A percentile compares a stretch with the other conserved stretches of the same genome.
Conservation (phyloP, 2,888 invertebrate genomes). For the Chrysolina oricalcia region DNA sequence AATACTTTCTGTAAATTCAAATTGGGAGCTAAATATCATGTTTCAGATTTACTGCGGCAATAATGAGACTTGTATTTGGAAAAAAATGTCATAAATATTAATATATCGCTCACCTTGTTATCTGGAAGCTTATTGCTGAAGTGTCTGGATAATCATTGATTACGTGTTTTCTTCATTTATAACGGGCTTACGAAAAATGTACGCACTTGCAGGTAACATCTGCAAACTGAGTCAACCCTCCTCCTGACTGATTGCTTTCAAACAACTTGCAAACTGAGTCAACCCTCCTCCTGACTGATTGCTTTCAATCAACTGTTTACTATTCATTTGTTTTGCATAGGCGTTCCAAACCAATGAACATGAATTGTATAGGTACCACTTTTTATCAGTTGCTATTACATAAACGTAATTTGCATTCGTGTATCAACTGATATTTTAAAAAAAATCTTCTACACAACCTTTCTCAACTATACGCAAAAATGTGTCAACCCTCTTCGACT, state of each 20-base stretch:
- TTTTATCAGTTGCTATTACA: not conserved
- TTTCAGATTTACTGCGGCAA: not conserved
- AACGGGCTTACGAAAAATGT: not conserved
- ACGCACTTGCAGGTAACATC: too few relatives aligned
- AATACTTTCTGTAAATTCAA: constrained; percentile 1
- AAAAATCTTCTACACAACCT: too few relatives aligned
- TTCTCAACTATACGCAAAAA: too few relatives aligned
- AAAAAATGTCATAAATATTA: not conserved
- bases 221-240: too few relatives aligned
- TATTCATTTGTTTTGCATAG: too few relatives aligned
- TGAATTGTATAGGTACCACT: not conserved
- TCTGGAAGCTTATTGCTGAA: not conserved
- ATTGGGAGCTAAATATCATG: not conserved
- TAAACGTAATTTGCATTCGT: not conserved
- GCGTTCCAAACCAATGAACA: not conserved
- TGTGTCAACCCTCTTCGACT: too few relatives aligned
- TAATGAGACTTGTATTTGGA: not conserved
- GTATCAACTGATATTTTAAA: too few relatives aligned
- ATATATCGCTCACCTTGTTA: not conserved
- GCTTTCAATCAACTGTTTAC: not conserved
- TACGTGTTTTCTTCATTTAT: not conserved
- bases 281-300: not conserved
- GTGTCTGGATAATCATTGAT: not conserved
- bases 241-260: too few relatives aligned
- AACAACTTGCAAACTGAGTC: not conserved